Evolutionary conservation across 2,797 vertebrate species (phyloP).

Genomic region (Phataginus tetradactyla): DNA sequence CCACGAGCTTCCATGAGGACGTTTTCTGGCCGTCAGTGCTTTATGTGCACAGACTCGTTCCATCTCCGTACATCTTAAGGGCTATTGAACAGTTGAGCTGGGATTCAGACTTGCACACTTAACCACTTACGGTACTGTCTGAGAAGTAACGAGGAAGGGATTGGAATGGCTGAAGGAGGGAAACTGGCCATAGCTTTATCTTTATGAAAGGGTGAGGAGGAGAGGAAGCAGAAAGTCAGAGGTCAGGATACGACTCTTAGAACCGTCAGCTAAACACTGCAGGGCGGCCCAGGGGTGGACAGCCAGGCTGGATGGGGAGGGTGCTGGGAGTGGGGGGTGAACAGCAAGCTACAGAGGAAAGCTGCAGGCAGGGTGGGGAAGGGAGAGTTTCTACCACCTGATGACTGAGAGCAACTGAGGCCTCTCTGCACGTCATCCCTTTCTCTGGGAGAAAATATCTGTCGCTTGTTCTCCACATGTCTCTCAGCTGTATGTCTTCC

Average conservation of each 20-base stretch:
- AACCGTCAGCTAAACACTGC: fast-evolving
- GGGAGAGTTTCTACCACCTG: not conserved
- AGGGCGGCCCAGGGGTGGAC: fast-evolving
- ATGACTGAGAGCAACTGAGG: not conserved
- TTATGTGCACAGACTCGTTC: not conserved
- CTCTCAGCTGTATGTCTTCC: not conserved
- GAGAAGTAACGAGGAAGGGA: not conserved
- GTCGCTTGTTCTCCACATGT: fast-evolving
- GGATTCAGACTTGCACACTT: not conserved
- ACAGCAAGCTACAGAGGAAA: not conserved
- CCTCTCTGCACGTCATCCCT: fast-evolving
- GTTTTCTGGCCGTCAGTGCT: not conserved
- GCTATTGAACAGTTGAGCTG: not conserved
- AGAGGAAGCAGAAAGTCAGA: not conserved
- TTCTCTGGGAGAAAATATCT: not conserved
- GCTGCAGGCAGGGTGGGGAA: fast-evolving
- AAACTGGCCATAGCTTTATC: not conserved
- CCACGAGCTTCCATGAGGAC: not conserved
- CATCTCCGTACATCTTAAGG: not conserved
- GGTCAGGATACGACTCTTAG: not conserved
- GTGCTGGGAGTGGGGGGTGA: fast-evolving
- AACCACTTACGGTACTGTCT: not conserved
- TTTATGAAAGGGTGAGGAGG: not conserved
- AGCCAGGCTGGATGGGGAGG: not conserved
- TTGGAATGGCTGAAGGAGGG: not conserved